Evolutionary conservation across 2,888 invertebrate genomes (phyloP), one percentile per base, ranked within the genome.

Genomic region (Pheosia gnoma): DNA sequence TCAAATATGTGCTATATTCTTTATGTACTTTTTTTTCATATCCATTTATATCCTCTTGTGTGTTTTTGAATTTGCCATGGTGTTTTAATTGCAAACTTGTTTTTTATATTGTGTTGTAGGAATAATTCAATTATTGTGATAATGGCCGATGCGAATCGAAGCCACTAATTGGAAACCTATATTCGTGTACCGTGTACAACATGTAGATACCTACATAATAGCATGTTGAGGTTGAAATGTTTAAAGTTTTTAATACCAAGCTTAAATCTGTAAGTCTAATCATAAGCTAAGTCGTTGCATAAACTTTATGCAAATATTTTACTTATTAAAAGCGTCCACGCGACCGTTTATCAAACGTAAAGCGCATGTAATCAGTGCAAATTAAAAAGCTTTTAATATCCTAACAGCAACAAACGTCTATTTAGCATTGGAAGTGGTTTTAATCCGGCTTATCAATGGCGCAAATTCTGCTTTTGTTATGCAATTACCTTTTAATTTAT

Each of bases 401-500:
- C 25, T 5, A 59, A 4, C 36, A 65, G 70, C 67, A 66, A 59
- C 58, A 74, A 78, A 81, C 78, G 75, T 68, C 72, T 75, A 73
- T 82, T 80, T 68, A 66, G 67, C 65, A 59, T 68, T 79, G 77
- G 75, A 83, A 82, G 78, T 79, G 70, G 62, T 65, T 76, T 78
- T 83, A 75, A 71, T 60, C 66, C 58, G 63, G 72, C 80, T 85
- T 86, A 88, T 86, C 83, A 78, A 72, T 72, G 71, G 72, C 70
- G 78, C 82, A 81, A 84, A 85, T 82, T 81, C 77, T 39, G 77
- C 78, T 77, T 83, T 85, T 85, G 82, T 86, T 83, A 75, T 78
- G 82, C 84, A 83, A 87, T 86, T 86, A 86, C 85, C 78, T 83
- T 86, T 83, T 85, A 84, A 85, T 86, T 83, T 84, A n/a, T n/a